phyloP scores from a whole-genome alignment of 2,113 vertebrate species.

The Mastomys natalensis region DNA sequence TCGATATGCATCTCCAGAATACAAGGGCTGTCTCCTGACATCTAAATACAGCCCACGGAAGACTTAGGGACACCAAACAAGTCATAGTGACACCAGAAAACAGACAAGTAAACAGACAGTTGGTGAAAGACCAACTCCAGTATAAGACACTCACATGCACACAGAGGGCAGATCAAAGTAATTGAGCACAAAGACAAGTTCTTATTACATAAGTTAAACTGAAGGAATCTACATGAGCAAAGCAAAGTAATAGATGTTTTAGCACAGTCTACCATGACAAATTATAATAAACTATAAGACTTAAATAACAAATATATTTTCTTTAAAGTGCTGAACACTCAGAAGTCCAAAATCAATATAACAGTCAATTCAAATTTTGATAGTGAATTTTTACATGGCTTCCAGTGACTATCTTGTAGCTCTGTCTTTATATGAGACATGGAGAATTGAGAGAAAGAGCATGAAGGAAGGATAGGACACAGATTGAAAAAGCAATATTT shows the following conservation, averaged over 20 bases:
- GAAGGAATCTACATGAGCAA: background rate
- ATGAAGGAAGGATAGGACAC: background rate
- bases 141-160: too few relatives aligned
- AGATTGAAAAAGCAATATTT: background rate
- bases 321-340: background rate
- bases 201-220: background rate
- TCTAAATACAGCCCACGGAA: too few relatives aligned
- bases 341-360: background rate
- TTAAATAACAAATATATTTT: background rate
- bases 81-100: background rate
- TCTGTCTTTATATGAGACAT: background rate
- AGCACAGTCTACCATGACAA: background rate
- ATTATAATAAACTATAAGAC: background rate
- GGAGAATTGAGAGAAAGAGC: background rate
- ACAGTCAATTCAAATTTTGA: background rate
- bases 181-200: background rate
- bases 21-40: background rate
- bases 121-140: background rate
- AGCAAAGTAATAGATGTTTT: background rate
- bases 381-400: background rate
- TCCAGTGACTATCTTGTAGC: fast-evolving
- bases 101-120: background rate
- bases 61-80: background rate
- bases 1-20: background rate
- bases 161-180: background rate